Evolutionary conservation across 2,888 invertebrate genomes (phyloP), one percentile per base, ranked within the genome.

Genomic region (Microctonus hyperodae): DNA sequence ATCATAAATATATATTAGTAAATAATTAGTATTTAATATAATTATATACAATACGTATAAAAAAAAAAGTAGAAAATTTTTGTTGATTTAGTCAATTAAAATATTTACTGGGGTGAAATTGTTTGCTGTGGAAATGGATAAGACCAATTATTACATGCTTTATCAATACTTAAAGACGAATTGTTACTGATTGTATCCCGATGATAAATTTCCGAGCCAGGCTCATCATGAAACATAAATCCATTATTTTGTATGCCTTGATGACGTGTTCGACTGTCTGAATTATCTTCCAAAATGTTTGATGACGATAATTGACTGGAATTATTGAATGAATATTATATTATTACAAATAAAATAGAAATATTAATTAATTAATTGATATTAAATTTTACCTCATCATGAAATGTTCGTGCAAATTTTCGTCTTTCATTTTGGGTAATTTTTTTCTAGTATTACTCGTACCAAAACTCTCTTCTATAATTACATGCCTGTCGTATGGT

Each of bases 401-500:
- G 67, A 82, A 79, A 37, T 79, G 77, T 66, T 82, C 81, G 48
- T 78, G 78, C 20, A 81, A 77, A 6, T 79, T 77, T 64, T 83
- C 81, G 65, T 83, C 81, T 33, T 81, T 81, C 11, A 77, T 80
- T 68, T 77, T 82, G 9, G 78, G 77, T 55, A 81, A 74, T 72
- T 81, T 81, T 57, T 78, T 75, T 40, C 79, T 75, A 50, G 75
- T 74, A 66, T 83, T 82, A 51, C 77, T 86, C 66, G 88, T 90
- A 76, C 90, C 91, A 77, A 91, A 89, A 74, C 95, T 95, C 83
- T 95, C 95, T 76, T 95, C 95, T 70, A 96, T 91, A 66, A 96
- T 94, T 69, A 95, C 94, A 83, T 96, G 96, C 55, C 96, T 87
- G 84, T 96, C 96, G 81, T 95, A 96, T 0, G 96, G 96, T 16